Percentiles rank a stretch among this genome's conserved stretches.
Conservation (phyloP, 2,113 vertebrate genomes). For the Bufo bufo region DNA sequence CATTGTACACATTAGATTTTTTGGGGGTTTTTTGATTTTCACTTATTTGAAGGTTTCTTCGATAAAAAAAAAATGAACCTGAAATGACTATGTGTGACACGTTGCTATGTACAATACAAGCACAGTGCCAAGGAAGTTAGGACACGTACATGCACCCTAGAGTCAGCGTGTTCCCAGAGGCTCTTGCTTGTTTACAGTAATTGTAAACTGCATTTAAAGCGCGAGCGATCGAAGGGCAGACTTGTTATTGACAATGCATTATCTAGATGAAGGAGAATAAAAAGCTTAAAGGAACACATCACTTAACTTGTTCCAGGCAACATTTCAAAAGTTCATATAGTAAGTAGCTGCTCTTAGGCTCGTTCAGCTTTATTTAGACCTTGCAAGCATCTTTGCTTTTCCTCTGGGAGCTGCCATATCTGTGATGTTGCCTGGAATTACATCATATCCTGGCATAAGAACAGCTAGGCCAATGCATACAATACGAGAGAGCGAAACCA, state of each 20-base stretch:
- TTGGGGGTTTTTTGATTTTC: not conserved
- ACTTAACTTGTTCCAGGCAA: constrained; percentile 56
- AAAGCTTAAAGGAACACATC: constrained; percentile 37
- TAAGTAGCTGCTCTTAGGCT: constrained; percentile 41
- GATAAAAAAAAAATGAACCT: not conserved
- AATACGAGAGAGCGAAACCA: constrained; percentile 10
- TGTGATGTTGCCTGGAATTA: constrained; percentile 52
- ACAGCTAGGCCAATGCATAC: constrained; percentile 32
- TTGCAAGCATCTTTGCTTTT: constrained; percentile 23
- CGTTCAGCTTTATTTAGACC: constrained; percentile 45
- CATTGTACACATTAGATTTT: not conserved
- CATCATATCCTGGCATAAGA: constrained; percentile 38
- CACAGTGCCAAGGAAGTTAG: constrained; percentile 1
- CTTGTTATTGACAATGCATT: constrained; percentile 45
- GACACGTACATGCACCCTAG: constrained; percentile 28
- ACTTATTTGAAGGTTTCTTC: not conserved
- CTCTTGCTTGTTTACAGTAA: constrained; percentile 35
- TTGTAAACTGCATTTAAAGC: constrained; percentile 47
- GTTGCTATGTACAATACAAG: not conserved
- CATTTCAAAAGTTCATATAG: constrained; percentile 53
- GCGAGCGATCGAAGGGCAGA: constrained; percentile 25
- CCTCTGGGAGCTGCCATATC: constrained; percentile 54
- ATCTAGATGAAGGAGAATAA: constrained; percentile 39
- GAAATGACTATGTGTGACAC: not conserved
- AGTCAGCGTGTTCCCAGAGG: constrained; percentile 48